Percentiles rank a stretch among this genome's conserved stretches.
Conservation (phyloP, 2,113 vertebrate species). For the Scortum barcoo region DNA sequence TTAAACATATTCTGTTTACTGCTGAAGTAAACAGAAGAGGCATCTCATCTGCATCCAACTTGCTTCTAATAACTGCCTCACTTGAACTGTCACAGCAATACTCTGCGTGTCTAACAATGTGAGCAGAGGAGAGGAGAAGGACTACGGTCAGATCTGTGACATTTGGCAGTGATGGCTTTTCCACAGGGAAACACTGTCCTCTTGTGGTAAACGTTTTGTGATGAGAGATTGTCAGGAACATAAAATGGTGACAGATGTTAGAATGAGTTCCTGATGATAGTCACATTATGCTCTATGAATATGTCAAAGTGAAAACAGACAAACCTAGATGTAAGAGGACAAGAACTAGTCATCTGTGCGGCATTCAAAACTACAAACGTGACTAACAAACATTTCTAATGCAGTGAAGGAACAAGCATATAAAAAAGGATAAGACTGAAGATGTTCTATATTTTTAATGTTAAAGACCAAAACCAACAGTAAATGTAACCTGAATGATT, state of each 20-base stretch:
- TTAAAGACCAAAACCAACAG: neutral
- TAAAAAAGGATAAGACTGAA: neutral
- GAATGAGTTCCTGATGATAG: neutral
- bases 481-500: neutral
- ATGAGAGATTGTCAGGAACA: neutral
- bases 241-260: neutral
- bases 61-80: neutral
- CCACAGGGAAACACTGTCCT: constrained; percentile 66
- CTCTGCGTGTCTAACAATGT: neutral
- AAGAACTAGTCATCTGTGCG: neutral
- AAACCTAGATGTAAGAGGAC: neutral
- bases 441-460: neutral
- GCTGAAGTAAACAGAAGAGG: neutral
- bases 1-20: neutral
- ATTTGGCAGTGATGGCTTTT: constrained; percentile 14
- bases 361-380: neutral
- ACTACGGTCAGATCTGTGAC: neutral
- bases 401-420: neutral
- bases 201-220: constrained; percentile 58
- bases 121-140: neutral
- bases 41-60: constrained; percentile 1
- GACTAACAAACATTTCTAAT: neutral
- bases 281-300: neutral
- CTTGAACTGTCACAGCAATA: constrained; percentile 4
- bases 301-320: neutral